Base-by-base conservation (phyloP, 2,113 vertebrate genomes). In the Xenus cinereus region DNA sequence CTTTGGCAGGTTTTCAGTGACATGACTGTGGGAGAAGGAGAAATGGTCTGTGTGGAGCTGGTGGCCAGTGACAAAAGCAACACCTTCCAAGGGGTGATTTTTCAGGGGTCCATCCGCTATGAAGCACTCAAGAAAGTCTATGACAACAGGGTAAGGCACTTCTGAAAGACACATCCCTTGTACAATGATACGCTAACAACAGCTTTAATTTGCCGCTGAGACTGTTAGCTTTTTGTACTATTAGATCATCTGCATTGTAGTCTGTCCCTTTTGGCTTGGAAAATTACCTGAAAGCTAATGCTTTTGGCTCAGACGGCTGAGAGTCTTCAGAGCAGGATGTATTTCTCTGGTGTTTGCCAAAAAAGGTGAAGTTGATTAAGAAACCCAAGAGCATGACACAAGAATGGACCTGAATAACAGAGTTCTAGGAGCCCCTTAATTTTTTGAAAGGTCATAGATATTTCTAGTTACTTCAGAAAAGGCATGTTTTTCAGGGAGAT, bases 1-100 rank as follows among this genome's bases (percentile, higher is more conserved):
- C 62, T 77, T 67, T 85, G 77, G 32, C 89, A 99, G 99, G 99
- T 99, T 72, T 99, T 99, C 97, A 98, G 98, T 10, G 99, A 99
- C 94, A 99, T 99, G 99, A 99, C 99, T 3, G 99, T 99, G 35
- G 99, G 99, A 13, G 99, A 99, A 95, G 99, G 99, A 6, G 99
- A 99, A 98, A 99, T 99, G 99, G 99, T 99, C 8, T 99, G 99
- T 5, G 99, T 99, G 95, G 99, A 99, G 97, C 98, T 99, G 90
- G 99, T 99, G 95, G 99, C 99, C 78, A 99, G 99, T 17, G 99
- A 99, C 97, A 99, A 99, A 97, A 98, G 97, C 97, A 99, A 99
- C 98, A 99, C 98, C 3, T 99, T 99, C 96, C 99, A 99, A 93
- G 99, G 99, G 1, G 99, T 99, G 84, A 99, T 99, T 97, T 99